Evolutionary conservation across 2,113 vertebrate genomes (phyloP).

Genomic region (Heterotilapia buettikoferi): DNA sequence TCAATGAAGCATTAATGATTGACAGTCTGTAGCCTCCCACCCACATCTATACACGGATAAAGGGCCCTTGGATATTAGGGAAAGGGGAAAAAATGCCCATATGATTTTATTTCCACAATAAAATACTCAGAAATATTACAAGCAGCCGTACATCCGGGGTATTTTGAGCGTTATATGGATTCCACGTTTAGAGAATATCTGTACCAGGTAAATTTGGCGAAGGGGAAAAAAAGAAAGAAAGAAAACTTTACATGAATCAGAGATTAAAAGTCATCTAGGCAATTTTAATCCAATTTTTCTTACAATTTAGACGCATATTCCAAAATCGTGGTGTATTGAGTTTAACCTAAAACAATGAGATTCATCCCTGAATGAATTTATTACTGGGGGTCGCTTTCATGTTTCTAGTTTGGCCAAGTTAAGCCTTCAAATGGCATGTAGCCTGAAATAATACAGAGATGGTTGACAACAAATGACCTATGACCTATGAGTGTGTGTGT

Average conservation of each 20-base stretch:
- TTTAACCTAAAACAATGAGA: not conserved
- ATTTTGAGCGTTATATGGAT: not conserved
- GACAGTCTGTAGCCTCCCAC: constrained; percentile 64
- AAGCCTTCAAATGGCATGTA: not conserved
- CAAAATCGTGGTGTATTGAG: not conserved
- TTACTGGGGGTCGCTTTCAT: not conserved
- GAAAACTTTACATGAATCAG: not conserved
- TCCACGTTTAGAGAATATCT: not conserved
- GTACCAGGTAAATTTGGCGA: not conserved
- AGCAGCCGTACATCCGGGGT: not conserved
- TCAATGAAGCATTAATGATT: constrained; percentile 72
- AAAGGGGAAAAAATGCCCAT: constrained; percentile 21
- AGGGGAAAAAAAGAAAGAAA: not conserved
- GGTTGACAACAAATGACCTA: not conserved
- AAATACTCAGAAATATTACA: not conserved
- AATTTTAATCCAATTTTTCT: not conserved
- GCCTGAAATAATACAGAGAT: not conserved
- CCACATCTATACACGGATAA: constrained; percentile 60
- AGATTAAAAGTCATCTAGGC: not conserved
- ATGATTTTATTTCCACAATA: constrained; percentile 16
- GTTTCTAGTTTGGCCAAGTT: not conserved
- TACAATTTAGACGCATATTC: not conserved
- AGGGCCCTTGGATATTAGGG: constrained; percentile 54
- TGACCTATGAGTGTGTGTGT: constrained; percentile 5
- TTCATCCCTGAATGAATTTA: not conserved